A percentile compares a stretch with the other conserved stretches of the same genome.
These are phyloP conservation scores for Caenorhabditis virilis DNA, from an alignment of 2,888 invertebrate species.

Conservation along the genomic window DNA sequence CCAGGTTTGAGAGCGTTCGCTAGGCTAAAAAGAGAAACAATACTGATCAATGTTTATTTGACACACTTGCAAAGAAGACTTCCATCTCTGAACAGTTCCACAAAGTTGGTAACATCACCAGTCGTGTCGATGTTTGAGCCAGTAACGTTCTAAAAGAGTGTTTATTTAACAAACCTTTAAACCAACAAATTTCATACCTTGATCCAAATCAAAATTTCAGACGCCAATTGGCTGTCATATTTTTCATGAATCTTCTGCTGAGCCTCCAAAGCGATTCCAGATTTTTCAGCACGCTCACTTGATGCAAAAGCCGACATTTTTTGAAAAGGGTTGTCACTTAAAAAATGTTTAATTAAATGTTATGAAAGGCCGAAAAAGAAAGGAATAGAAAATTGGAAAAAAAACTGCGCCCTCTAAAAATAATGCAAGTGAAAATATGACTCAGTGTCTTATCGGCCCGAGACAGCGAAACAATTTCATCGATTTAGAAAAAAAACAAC, in stretches of 20 bases:
- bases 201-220: constrained; percentile 91
- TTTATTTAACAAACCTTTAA: constrained; percentile 1
- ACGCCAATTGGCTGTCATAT: constrained; percentile 91
- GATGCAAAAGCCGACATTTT: constrained; percentile 26
- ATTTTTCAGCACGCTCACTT: constrained; percentile 57
- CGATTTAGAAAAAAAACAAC: no score
- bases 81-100: constrained; percentile 85
- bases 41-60: neutral
- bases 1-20: constrained; percentile 92
- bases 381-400: no score
- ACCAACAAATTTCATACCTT: constrained; percentile 65
- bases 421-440: no score
- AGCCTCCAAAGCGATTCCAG: constrained; percentile 65
- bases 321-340: no score
- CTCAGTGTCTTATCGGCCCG: no score
- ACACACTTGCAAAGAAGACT: constrained; percentile 84
- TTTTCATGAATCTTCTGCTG: constrained; percentile 84
- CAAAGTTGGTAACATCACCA: constrained; percentile 92
- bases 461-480: no score
- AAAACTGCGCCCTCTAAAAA: no score
- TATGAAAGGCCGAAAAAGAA: no score
- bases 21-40: constrained; percentile 72
- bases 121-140: constrained; percentile 80
- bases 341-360: no score
- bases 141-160: constrained; percentile 76